These are phyloP conservation scores for Bradypodion ventrale DNA, from an alignment of 2,797 vertebrate genomes.

Conservation along the genomic window DNA sequence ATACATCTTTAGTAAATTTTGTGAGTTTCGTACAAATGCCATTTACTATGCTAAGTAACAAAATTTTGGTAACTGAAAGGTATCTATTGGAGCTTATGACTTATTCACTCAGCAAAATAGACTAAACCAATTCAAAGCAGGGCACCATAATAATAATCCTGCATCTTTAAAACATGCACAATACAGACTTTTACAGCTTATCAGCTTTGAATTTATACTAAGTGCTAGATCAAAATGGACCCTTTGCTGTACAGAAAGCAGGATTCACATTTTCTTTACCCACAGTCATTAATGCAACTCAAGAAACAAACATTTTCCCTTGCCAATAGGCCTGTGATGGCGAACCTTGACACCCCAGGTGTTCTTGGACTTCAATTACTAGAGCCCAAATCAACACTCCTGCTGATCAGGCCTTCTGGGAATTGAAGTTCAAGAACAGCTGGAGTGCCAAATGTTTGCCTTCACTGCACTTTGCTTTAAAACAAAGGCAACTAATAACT, in stretches of 20 bases:
- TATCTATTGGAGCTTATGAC: background rate
- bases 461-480: too few relatives aligned
- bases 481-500: background rate
- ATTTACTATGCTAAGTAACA: too few relatives aligned
- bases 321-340: too few relatives aligned
- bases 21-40: background rate
- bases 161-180: background rate
- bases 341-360: too few relatives aligned
- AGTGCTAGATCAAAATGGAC: background rate
- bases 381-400: too few relatives aligned
- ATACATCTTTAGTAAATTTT: background rate
- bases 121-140: background rate
- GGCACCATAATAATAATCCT: background rate
- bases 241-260: background rate
- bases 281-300: background rate
- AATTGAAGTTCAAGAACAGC: too few relatives aligned
- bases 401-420: too few relatives aligned
- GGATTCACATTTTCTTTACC: background rate
- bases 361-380: too few relatives aligned
- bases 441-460: too few relatives aligned
- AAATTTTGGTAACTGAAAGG: too few relatives aligned
- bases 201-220: background rate
- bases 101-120: background rate
- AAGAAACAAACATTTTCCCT: background rate
- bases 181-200: background rate